Percentiles rank a stretch among this genome's conserved stretches.
Conservation (phyloP, 2,797 vertebrate species). For the Acridotheres tristis region DNA sequence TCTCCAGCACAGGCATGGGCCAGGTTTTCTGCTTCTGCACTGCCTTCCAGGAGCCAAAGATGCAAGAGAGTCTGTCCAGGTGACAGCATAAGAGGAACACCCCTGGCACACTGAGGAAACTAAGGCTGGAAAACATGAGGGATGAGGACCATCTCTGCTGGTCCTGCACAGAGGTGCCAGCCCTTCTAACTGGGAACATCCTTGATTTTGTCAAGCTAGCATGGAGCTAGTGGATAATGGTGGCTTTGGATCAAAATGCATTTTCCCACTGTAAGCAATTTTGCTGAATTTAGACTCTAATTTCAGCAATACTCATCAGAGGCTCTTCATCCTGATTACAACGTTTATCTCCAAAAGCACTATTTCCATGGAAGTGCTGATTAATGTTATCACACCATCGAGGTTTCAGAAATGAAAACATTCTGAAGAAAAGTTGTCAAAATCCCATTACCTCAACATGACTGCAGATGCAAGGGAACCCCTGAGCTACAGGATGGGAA, state of each 20-base stretch:
- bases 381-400: slow-evolving; percentile 69
- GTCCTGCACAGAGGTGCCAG: background rate
- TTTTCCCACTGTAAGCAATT: background rate
- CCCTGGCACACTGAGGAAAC: background rate
- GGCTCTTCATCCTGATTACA: slow-evolving; percentile 69
- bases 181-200: fast-evolving
- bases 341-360: slow-evolving; percentile 58
- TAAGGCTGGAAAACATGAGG: background rate
- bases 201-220: background rate
- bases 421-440: slow-evolving; percentile 35
- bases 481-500: background rate
- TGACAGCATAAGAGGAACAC: background rate
- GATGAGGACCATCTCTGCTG: background rate
- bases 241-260: background rate
- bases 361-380: slow-evolving; percentile 67
- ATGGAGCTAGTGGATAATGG: background rate
- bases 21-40: background rate
- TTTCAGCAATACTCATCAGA: slow-evolving; percentile 68
- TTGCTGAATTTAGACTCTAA: slow-evolving; percentile 55
- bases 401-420: slow-evolving; percentile 47
- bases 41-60: background rate
- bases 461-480: background rate
- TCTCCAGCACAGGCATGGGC: background rate
- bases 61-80: background rate
- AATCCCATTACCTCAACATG: background rate